Evolutionary conservation across 2,113 vertebrate species (phyloP).

Genomic region (Eubucco bourcierii): DNA sequence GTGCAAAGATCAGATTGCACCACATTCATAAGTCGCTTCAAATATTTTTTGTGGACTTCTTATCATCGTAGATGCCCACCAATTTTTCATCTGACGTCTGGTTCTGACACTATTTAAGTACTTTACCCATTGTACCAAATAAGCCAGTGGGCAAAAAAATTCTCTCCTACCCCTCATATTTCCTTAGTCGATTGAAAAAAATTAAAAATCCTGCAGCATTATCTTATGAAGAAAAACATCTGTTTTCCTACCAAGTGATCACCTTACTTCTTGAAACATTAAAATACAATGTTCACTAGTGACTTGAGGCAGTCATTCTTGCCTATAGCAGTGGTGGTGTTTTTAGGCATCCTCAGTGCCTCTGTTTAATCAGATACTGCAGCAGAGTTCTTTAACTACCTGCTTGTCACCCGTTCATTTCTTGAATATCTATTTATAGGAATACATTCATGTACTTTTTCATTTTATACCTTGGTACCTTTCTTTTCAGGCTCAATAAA

Average conservation of each 20-base stretch:
- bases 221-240: neutral
- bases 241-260: neutral
- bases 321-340: neutral
- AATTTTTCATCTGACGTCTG: neutral
- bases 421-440: neutral
- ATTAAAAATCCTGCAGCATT: neutral
- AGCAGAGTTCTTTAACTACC: neutral
- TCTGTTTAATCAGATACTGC: neutral
- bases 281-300: neutral
- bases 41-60: neutral
- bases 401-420: neutral
- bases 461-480: neutral
- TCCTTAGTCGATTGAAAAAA: neutral
- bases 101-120: neutral
- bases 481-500: neutral
- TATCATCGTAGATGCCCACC: neutral
- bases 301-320: neutral
- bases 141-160: neutral
- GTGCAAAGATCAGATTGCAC: neutral
- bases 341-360: neutral
- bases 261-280: neutral
- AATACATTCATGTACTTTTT: neutral
- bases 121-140: neutral
- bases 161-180: rapidly evolving
- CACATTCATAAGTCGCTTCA: neutral